These are phyloP conservation scores for Bombus superbus DNA, from an alignment of 1,140 invertebrate species.

Conservation along the genomic window DNA sequence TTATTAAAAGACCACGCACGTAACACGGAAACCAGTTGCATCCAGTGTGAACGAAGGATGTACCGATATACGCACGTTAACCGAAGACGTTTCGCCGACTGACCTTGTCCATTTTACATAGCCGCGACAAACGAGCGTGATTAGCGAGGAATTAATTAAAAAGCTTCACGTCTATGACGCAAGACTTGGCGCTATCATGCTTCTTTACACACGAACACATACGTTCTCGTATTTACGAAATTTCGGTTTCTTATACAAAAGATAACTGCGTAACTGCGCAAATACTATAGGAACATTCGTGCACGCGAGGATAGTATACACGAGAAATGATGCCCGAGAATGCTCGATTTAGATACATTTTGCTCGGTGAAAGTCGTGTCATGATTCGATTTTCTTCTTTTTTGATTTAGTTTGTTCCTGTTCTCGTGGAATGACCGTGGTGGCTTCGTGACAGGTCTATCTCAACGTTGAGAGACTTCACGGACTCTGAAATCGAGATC, in stretches of 20 bases:
- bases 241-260: no score
- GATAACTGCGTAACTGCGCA: no score
- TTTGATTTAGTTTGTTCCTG: slow-evolving; percentile 50
- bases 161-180: no score
- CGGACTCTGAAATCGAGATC: slow-evolving; percentile 25
- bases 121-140: slow-evolving; percentile 10
- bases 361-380: slow-evolving; percentile 50
- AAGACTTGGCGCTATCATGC: neutral
- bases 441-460: slow-evolving; percentile 40
- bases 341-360: neutral
- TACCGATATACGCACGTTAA: neutral
- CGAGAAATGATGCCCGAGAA: neutral
- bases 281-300: neutral
- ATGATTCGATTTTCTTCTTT: slow-evolving; percentile 40
- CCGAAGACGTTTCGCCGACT: neutral
- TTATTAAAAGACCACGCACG: slow-evolving; percentile 5
- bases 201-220: neutral
- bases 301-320: no score
- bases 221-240: no score
- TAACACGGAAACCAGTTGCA: slow-evolving; percentile 30
- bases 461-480: slow-evolving; percentile 39
- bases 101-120: slow-evolving; percentile 20
- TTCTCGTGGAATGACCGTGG: slow-evolving; percentile 52
- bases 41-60: slow-evolving; percentile 16
- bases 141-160: slow-evolving; percentile 28